A percentile compares a stretch with the other conserved stretches of the same genome.
Evolutionary conservation across 2,113 vertebrate species (phyloP).

Genomic region (Felis chaus): DNA sequence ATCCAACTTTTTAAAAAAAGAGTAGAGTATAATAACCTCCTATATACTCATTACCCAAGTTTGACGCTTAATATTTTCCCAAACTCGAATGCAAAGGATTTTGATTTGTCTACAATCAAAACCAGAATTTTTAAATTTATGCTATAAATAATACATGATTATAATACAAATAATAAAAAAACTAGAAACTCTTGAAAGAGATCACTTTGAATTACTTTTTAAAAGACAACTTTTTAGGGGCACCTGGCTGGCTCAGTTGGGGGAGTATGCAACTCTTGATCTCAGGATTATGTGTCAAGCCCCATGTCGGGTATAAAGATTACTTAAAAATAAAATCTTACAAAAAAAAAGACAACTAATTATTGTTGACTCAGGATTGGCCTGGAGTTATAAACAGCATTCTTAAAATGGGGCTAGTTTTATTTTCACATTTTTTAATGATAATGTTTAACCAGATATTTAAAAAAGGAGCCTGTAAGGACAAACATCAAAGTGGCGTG

Average conservation of each 20-base stretch:
- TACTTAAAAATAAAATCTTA: not conserved
- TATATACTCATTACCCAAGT: not conserved
- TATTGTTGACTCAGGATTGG: not conserved
- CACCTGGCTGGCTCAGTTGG: not conserved
- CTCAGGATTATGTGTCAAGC: not conserved
- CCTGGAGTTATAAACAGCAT: not conserved
- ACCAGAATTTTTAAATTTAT: not conserved
- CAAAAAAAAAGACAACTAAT: not conserved
- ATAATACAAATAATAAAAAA: slow-evolving; percentile 1
- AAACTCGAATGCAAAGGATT: not conserved
- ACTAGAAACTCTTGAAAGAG: not conserved
- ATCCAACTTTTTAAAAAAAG: too few species aligned
- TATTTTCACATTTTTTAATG: slow-evolving; percentile 39
- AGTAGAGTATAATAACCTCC: not conserved
- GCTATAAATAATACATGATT: not conserved
- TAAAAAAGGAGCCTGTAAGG: slow-evolving; percentile 14
- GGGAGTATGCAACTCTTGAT: not conserved
- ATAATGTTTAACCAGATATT: slow-evolving; percentile 26
- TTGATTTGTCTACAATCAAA: slow-evolving; percentile 20
- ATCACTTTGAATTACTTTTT: not conserved
- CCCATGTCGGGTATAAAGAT: not conserved
- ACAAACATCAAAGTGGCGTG: not conserved
- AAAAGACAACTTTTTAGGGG: not conserved
- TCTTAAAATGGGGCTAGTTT: not conserved
- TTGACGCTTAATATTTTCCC: slow-evolving; percentile 33